phyloP scores from a whole-genome alignment of 2,797 vertebrate species.

The Chloroceryle inda region DNA sequence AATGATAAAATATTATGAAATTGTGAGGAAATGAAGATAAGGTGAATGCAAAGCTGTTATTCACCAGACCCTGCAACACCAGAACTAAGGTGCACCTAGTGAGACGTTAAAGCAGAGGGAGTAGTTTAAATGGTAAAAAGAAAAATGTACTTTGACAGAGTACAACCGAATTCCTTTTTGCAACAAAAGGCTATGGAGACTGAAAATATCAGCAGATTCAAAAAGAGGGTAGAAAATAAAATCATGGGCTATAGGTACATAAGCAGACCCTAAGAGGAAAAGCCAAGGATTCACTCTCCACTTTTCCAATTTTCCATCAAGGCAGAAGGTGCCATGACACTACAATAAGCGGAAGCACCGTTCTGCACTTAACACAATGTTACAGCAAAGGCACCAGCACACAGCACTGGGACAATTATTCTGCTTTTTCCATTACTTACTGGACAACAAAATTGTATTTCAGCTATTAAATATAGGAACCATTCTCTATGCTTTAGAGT shows the following conservation, averaged over 20 bases:
- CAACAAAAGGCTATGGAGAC: neutral
- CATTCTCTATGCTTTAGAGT: neutral
- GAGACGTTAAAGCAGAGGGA: neutral
- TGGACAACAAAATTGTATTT: neutral
- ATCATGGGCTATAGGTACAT: accelerated
- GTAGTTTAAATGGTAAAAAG: neutral
- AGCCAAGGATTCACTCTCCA: neutral
- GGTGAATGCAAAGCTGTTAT: neutral
- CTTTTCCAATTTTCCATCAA: neutral
- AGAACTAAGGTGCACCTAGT: neutral
- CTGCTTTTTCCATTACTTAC: neutral
- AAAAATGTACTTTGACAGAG: neutral
- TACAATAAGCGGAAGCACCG: neutral
- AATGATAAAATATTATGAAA: neutral
- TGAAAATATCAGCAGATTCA: neutral
- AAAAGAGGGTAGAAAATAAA: neutral
- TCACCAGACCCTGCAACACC: neutral
- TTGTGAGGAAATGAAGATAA: neutral
- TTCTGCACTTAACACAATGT: neutral
- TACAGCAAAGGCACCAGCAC: neutral
- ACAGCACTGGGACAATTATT: neutral
- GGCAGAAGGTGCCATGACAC: neutral
- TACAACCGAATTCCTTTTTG: neutral
- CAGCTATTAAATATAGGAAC: neutral
- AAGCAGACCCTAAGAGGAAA: neutral